These are phyloP conservation scores for Drosophila ambigua DNA, from an alignment of 1,140 invertebrate genomes.

Conservation along the genomic window DNA sequence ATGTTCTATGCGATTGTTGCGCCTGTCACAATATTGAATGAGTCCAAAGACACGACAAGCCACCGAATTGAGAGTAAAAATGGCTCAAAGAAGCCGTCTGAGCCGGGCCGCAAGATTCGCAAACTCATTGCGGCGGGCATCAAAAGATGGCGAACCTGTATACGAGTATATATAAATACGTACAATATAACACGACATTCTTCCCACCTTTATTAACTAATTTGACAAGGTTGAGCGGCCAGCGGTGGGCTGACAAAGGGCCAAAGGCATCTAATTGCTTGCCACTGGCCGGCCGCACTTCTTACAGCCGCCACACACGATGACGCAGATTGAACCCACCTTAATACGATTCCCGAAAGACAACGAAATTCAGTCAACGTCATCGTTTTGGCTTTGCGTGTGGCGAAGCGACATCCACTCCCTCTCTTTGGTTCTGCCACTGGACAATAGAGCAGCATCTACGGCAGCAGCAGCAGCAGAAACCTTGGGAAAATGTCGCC, in stretches of 20 bases:
- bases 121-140: slow-evolving; percentile 68
- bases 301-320: slow-evolving; percentile 54
- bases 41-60: slow-evolving; percentile 4
- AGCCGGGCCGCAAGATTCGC: slow-evolving; percentile 46
- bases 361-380: slow-evolving; percentile 50
- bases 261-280: slow-evolving; percentile 75
- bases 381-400: slow-evolving; percentile 65
- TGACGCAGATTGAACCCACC: slow-evolving; percentile 26
- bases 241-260: slow-evolving; percentile 34
- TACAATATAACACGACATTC: slow-evolving; percentile 49
- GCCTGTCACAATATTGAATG: slow-evolving; percentile 75
- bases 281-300: slow-evolving; percentile 47
- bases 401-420: slow-evolving; percentile 32
- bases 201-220: slow-evolving; percentile 80
- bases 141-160: slow-evolving; percentile 32
- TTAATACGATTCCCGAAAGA: slow-evolving; percentile 63
- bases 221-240: slow-evolving; percentile 63
- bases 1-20: slow-evolving; percentile 67
- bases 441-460: slow-evolving; percentile 44
- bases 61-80: slow-evolving; percentile 24
- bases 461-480: slow-evolving; percentile 1
- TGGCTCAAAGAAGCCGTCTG: slow-evolving; percentile 39
- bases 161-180: slow-evolving; percentile 37
- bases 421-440: slow-evolving; percentile 1
- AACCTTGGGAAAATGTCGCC: slow-evolving; percentile 68